Evolutionary conservation across 2,888 invertebrate genomes (phyloP).

Genomic region (Carabus problematicus): DNA sequence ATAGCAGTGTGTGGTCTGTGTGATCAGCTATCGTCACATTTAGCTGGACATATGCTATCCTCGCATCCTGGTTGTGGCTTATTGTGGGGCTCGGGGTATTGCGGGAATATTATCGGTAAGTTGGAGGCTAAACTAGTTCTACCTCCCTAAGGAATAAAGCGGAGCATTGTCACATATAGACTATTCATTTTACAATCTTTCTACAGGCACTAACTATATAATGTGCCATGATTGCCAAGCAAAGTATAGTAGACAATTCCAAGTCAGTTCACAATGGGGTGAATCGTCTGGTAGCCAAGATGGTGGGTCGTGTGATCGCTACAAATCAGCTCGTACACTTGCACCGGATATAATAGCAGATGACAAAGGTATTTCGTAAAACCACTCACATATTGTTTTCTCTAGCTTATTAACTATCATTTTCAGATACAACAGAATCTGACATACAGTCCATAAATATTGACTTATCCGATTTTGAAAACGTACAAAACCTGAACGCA

Average conservation of each 20-base stretch:
- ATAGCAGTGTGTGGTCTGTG: constrained; percentile 60
- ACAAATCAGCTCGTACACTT: constrained; percentile 43
- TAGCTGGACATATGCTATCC: constrained; percentile 60
- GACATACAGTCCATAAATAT: constrained; percentile 51
- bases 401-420: neutral
- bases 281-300: constrained; percentile 24
- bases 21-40: constrained; percentile 56
- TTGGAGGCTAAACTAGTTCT: neutral
- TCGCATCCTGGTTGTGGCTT: constrained; percentile 66
- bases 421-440: constrained; percentile 53
- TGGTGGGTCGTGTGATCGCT: constrained; percentile 32
- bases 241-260: constrained; percentile 54
- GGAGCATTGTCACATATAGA: neutral
- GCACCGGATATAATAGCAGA: constrained; percentile 59
- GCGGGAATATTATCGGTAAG: constrained; percentile 60
- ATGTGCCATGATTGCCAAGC: constrained; percentile 63
- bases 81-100: constrained; percentile 60
- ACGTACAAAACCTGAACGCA: constrained; percentile 52
- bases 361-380: constrained; percentile 51
- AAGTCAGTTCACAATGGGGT: constrained; percentile 29
- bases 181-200: neutral
- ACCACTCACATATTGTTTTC: neutral
- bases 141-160: neutral
- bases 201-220: constrained; percentile 44
- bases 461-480: constrained; percentile 51